Evolutionary conservation across 2,888 invertebrate species (phyloP).

Genomic region (Erebia ligea): DNA sequence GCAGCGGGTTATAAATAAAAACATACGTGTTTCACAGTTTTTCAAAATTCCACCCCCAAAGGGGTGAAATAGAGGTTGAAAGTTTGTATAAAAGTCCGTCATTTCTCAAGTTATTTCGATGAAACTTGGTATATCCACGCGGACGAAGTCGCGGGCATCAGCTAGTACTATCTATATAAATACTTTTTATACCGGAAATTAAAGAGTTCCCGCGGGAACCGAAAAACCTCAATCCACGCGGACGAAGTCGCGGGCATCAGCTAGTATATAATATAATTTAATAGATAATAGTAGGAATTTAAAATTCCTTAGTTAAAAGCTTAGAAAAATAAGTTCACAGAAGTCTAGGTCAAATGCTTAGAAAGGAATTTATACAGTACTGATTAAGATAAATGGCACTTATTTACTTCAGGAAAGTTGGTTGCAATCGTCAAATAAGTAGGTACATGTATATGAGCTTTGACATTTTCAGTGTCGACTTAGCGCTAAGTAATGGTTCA

Average conservation of each 20-base stretch:
- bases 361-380: conserved; percentile 37
- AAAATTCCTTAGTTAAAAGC: conserved; percentile 26
- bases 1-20: too few species aligned
- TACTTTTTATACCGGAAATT: too few species aligned
- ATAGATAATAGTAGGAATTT: conserved; percentile 20
- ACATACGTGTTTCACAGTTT: too few species aligned
- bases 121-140: neutral
- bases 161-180: too few species aligned
- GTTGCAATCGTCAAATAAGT: conserved; percentile 41
- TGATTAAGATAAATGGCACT: conserved; percentile 44
- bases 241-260: too few species aligned
- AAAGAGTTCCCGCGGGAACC: too few species aligned
- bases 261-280: neutral
- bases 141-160: too few species aligned
- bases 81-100: too few species aligned
- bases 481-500: conserved; percentile 45
- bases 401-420: conserved; percentile 41
- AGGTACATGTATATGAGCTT: conserved; percentile 41
- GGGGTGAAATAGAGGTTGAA: too few species aligned
- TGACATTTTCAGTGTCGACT: conserved; percentile 47
- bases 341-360: conserved; percentile 41
- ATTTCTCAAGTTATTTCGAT: too few species aligned
- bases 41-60: too few species aligned
- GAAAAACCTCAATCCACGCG: too few species aligned
- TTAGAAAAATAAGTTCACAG: conserved; percentile 38